These are phyloP conservation scores for Halcyon senegalensis DNA, from an alignment of 2,113 vertebrate genomes.

Conservation along the genomic window DNA sequence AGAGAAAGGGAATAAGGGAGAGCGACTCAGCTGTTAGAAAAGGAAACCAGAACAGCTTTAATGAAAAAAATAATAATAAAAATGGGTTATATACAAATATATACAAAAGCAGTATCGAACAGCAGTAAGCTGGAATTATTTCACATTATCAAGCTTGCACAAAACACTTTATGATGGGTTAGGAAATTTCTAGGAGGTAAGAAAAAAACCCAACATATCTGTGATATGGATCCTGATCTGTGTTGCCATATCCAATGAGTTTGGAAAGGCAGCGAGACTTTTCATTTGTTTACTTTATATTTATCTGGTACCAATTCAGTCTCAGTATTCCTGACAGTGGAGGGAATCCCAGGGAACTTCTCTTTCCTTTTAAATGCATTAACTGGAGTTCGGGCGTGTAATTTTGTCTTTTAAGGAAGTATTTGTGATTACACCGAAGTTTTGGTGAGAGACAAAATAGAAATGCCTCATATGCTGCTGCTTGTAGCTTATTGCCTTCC, in stretches of 20 bases:
- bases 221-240: neutral
- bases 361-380: neutral
- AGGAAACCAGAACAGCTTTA: no score
- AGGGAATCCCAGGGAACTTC: neutral
- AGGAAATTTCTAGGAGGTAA: neutral
- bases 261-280: neutral
- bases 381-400: neutral
- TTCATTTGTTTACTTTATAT: neutral
- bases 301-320: neutral
- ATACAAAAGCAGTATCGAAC: no score
- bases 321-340: neutral
- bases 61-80: no score
- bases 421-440: neutral
- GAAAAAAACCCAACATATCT: rapidly evolving
- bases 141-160: neutral
- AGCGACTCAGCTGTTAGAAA: no score
- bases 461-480: neutral
- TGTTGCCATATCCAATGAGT: neutral
- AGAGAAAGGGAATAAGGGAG: no score
- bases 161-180: neutral
- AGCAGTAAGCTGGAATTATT: neutral
- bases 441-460: neutral
- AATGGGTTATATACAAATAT: no score
- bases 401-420: neutral
- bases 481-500: neutral